A percentile compares a stretch with the other conserved stretches of the same genome.
Conservation (phyloP, 2,888 invertebrate species). For the Acanthopleura granulata region DNA sequence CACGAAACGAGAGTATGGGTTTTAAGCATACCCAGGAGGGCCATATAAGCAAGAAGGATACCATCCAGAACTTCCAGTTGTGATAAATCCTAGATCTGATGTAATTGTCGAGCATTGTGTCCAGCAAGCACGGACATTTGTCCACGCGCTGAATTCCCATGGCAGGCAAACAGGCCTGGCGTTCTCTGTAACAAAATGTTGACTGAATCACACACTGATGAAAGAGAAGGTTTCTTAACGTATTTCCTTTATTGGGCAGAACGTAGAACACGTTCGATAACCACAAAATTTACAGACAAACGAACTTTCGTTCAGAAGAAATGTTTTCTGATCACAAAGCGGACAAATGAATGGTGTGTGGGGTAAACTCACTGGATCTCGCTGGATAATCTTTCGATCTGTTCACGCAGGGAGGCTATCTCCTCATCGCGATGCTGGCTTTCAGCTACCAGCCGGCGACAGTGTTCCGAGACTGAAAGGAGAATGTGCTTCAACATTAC, state of each 20-base stretch:
- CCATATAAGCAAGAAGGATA: conserved; percentile 14
- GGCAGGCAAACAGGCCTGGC: not conserved
- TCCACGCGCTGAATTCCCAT: not conserved
- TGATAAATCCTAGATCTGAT: conserved; percentile 14
- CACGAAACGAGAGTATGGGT: too few relatives aligned
- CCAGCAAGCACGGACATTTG: not conserved
- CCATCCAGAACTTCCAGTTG: conserved; percentile 25
- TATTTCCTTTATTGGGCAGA: too few relatives aligned
- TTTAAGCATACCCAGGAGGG: too few relatives aligned
- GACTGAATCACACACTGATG: not conserved
- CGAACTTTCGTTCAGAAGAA: too few relatives aligned
- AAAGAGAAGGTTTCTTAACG: too few relatives aligned
- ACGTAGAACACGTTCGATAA: too few relatives aligned
- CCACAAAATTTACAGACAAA: too few relatives aligned
- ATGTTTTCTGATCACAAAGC: not conserved
- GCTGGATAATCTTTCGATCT: not conserved
- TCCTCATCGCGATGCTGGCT: not conserved
- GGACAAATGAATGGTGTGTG: not conserved
- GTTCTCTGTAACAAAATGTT: not conserved
- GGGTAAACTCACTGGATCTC: not conserved
- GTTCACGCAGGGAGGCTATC: not conserved
- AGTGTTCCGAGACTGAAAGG: not conserved
- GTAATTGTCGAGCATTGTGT: conserved; percentile 19
- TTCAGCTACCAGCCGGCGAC: not conserved
- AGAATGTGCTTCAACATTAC: too few relatives aligned